A percentile compares a stretch with the other conserved stretches of the same genome.
phyloP scores from a whole-genome alignment of 2,113 vertebrate genomes.

The Myodes glareolus region DNA sequence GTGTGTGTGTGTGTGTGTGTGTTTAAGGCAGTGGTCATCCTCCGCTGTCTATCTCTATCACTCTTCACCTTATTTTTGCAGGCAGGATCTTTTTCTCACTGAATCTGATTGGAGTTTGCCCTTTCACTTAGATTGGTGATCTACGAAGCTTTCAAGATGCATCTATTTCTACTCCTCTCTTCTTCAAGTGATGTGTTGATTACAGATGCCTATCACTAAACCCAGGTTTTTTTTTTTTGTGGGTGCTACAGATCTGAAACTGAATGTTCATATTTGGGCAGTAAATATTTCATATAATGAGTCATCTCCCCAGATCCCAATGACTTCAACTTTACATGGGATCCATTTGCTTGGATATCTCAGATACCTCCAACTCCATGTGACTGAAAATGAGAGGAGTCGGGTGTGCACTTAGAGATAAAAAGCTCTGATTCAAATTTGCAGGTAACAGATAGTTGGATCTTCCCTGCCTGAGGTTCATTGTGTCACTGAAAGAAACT shows the following conservation, averaged over 20 bases:
- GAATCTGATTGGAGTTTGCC: neutral
- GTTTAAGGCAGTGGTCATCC: neutral
- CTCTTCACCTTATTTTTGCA: neutral
- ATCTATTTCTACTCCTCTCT: neutral
- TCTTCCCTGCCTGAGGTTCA: rapidly evolving
- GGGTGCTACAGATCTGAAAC: neutral
- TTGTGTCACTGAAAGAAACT: neutral
- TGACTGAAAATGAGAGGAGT: neutral
- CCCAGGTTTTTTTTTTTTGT: neutral
- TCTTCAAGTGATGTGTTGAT: neutral
- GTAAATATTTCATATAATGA: neutral
- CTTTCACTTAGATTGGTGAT: neutral
- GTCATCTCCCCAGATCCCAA: neutral
- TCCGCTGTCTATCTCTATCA: neutral
- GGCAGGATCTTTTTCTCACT: neutral
- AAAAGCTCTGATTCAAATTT: neutral
- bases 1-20: neutral
- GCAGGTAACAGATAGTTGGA: neutral
- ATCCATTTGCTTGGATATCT: neutral
- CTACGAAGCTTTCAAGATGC: neutral
- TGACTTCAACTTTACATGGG: neutral
- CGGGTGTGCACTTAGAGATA: neutral
- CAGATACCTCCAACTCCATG: neutral
- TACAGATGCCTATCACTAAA: neutral
- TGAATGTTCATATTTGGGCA: neutral